A percentile compares a stretch with the other conserved stretches of the same genome.
Conservation (phyloP, 2,797 vertebrate species). For the Chloroceryle inda region DNA sequence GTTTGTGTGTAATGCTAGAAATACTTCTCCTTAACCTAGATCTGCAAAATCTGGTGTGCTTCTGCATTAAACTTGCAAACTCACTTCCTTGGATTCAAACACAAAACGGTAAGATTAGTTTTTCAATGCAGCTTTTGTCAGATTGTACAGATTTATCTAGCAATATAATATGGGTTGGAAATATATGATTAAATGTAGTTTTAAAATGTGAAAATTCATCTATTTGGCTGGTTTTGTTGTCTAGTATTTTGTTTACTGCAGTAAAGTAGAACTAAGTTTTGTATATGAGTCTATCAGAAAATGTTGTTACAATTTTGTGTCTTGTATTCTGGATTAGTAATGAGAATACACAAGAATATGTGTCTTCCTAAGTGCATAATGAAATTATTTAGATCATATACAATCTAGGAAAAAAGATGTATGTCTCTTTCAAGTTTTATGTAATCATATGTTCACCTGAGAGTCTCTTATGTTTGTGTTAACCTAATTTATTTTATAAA, state of each 20-base stretch:
- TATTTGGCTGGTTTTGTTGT: neutral
- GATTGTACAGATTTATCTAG: neutral
- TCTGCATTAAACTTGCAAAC: conserved; percentile 66
- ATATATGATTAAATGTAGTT: neutral
- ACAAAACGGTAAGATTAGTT: conserved; percentile 46
- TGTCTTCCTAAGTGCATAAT: neutral
- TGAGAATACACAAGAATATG: neutral
- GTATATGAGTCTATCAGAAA: neutral
- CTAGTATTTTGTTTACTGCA: neutral
- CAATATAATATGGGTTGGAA: neutral
- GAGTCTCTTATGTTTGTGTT: neutral
- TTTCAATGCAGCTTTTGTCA: neutral
- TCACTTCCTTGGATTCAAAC: conserved; percentile 67
- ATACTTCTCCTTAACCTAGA: conserved; percentile 52
- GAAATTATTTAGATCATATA: neutral
- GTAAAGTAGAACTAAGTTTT: neutral
- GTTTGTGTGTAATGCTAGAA: neutral
- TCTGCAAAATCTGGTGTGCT: conserved; percentile 72
- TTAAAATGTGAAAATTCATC: neutral
- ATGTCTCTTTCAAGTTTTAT: neutral
- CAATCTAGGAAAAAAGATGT: neutral
- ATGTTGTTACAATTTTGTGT: neutral
- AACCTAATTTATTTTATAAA: neutral
- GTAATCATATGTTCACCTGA: neutral
- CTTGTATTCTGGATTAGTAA: neutral